A percentile compares a stretch with the other conserved stretches of the same genome.
phyloP scores from a whole-genome alignment of 2,888 invertebrate species.

The Mongoloraphidia duomilia region DNA sequence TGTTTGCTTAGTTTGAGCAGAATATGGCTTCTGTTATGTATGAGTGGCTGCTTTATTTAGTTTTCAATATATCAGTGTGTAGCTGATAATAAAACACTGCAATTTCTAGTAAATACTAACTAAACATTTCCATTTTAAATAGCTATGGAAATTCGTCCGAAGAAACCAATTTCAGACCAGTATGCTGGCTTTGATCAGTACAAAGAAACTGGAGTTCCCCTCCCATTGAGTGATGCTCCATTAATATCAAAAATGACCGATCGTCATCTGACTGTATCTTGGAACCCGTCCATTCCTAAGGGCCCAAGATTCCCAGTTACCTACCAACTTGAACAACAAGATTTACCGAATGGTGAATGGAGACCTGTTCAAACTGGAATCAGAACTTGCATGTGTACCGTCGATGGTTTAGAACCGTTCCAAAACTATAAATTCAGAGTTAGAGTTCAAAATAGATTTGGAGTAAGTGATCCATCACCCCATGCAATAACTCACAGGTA shows the following conservation, averaged over 20 bases:
- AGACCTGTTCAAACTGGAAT: slow-evolving; percentile 73
- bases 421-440: slow-evolving; percentile 91
- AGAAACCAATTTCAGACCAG: slow-evolving; percentile 58
- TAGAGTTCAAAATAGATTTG: slow-evolving; percentile 91
- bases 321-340: slow-evolving; percentile 90
- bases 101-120: background rate
- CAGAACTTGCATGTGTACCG: slow-evolving; percentile 78
- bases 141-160: slow-evolving; percentile 53
- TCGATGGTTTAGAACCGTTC: slow-evolving; percentile 80
- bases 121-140: slow-evolving; percentile 6
- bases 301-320: slow-evolving; percentile 81
- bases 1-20: too few species aligned
- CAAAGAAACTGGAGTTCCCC: slow-evolving; percentile 68
- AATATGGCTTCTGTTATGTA: too few species aligned
- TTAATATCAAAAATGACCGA: slow-evolving; percentile 89
- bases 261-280: slow-evolving; percentile 73
- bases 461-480: slow-evolving; percentile 92
- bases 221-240: slow-evolving; percentile 79
- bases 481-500: slow-evolving; percentile 62
- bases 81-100: background rate
- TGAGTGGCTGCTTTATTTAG: too few species aligned
- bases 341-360: slow-evolving; percentile 87
- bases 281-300: slow-evolving; percentile 85
- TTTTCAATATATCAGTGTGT: background rate
- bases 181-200: slow-evolving; percentile 74